These are phyloP conservation scores for Tangachromis dhanisi DNA, from an alignment of 2,113 vertebrate species.

Conservation along the genomic window DNA sequence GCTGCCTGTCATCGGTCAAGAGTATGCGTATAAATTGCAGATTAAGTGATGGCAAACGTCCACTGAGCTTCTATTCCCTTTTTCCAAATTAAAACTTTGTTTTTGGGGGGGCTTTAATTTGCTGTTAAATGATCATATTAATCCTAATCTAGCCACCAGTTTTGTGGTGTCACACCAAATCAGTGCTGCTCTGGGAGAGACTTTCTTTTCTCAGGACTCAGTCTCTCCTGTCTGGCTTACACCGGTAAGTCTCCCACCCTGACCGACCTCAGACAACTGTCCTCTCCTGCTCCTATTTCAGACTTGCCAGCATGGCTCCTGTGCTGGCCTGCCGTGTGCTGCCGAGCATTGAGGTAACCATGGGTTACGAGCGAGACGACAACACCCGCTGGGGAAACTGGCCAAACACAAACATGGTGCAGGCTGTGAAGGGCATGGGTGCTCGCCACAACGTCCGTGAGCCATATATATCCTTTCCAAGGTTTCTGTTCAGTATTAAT, in stretches of 20 bases:
- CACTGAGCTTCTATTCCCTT: background rate
- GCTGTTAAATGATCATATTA: background rate
- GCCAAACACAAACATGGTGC: slow-evolving; percentile 67
- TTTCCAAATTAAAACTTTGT: background rate
- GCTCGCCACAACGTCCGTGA: slow-evolving; percentile 60
- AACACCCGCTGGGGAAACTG: slow-evolving; percentile 66
- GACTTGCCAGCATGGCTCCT: slow-evolving; percentile 67
- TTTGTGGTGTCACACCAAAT: background rate
- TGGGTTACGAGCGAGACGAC: slow-evolving; percentile 68
- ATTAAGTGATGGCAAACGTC: background rate
- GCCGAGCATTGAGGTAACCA: slow-evolving; percentile 67
- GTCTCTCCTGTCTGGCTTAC: background rate
- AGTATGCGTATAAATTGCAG: background rate
- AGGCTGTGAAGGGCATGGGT: slow-evolving; percentile 69
- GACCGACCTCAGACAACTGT: background rate
- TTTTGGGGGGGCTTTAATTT: background rate
- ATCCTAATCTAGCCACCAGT: background rate
- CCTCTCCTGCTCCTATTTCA: slow-evolving; percentile 2
- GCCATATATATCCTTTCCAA: slow-evolving; percentile 70
- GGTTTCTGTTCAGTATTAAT: background rate
- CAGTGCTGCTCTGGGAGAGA: background rate
- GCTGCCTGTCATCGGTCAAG: background rate
- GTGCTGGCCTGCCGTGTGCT: slow-evolving; percentile 66
- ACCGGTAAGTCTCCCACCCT: background rate
- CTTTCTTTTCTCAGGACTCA: background rate